These are phyloP conservation scores for Takifugu rubripes DNA, from an alignment of 2,797 vertebrate genomes.

Conservation along the genomic window DNA sequence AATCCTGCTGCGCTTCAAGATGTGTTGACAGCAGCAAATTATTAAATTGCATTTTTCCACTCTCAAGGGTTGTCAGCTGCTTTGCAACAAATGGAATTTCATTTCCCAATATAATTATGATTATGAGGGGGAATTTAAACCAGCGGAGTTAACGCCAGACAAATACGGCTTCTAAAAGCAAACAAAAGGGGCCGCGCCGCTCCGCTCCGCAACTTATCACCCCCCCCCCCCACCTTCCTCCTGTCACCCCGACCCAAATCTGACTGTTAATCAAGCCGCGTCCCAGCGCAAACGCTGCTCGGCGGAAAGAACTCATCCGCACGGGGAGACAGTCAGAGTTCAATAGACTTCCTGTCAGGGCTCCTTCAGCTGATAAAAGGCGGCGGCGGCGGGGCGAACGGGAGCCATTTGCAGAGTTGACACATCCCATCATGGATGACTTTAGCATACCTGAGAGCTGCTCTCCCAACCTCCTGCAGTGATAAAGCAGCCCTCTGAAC, in stretches of 20 bases:
- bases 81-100: conserved; percentile 67
- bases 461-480: conserved; percentile 58
- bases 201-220: conserved; percentile 25
- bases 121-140: conserved; percentile 50
- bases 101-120: conserved; percentile 65
- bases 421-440: conserved; percentile 76
- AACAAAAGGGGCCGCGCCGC: conserved; percentile 12
- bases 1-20: conserved; percentile 66
- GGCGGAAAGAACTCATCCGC: conserved; percentile 62
- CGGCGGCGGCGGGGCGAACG: conserved; percentile 59
- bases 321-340: conserved; percentile 70
- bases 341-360: conserved; percentile 70
- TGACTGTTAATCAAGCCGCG: conserved; percentile 47
- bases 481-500: conserved; percentile 76
- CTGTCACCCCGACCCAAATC: conserved; percentile 25
- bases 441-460: conserved; percentile 73
- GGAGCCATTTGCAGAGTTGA: conserved; percentile 73
- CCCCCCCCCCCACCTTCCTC: conserved; percentile 19
- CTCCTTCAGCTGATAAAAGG: conserved; percentile 68
- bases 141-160: conserved; percentile 30
- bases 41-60: conserved; percentile 65
- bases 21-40: conserved; percentile 63
- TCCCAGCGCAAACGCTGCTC: conserved; percentile 55
- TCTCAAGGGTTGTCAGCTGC: conserved; percentile 56
- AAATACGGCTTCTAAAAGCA: conserved; percentile 21